Percentiles rank a stretch among this genome's conserved stretches.
Conservation (phyloP, 2,113 vertebrate species). For the Zapus hudsonius region DNA sequence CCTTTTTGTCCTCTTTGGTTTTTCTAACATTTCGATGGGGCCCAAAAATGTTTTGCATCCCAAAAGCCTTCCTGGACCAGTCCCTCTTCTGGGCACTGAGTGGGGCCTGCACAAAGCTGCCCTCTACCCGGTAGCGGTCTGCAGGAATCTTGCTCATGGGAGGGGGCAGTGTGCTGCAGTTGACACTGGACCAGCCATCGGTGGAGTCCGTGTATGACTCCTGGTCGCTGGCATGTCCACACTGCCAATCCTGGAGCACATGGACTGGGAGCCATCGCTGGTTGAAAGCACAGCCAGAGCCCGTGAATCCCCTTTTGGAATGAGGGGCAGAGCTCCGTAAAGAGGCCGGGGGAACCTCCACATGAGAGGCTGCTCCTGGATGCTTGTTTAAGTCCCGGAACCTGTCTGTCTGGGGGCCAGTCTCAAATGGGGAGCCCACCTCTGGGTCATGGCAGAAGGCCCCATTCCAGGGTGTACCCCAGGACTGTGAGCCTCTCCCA, state of each 20-base stretch:
- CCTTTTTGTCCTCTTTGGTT: constrained; percentile 94
- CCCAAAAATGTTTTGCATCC: constrained; percentile 86
- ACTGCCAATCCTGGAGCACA: constrained; percentile 94
- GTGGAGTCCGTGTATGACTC: constrained; percentile 98
- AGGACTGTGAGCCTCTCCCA: constrained; percentile 86
- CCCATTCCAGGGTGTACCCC: constrained; percentile 89
- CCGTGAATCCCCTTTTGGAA: constrained; percentile 85
- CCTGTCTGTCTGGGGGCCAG: constrained; percentile 88
- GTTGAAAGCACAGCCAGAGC: constrained; percentile 55
- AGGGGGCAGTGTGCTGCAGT: constrained; percentile 97
- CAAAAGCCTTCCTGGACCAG: constrained; percentile 94
- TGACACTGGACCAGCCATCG: constrained; percentile 97
- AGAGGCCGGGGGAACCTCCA: constrained; percentile 87
- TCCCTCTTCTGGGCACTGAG: constrained; percentile 90
- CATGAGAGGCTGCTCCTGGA: constrained; percentile 84
- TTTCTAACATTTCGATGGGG: constrained; percentile 88
- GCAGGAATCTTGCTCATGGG: constrained; percentile 99
- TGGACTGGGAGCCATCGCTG: constrained; percentile 96
- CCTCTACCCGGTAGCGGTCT: constrained; percentile 94
- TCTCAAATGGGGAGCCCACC: constrained; percentile 75
- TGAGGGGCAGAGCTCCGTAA: constrained; percentile 86
- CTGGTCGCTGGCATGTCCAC: constrained; percentile 93
- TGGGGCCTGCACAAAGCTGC: constrained; percentile 87
- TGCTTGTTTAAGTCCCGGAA: constrained; percentile 85
- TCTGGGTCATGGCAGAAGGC: constrained; percentile 89